A percentile compares a stretch with the other conserved stretches of the same genome.
Conservation (phyloP, 2,797 vertebrate genomes). For the Spondyliosoma cantharus region DNA sequence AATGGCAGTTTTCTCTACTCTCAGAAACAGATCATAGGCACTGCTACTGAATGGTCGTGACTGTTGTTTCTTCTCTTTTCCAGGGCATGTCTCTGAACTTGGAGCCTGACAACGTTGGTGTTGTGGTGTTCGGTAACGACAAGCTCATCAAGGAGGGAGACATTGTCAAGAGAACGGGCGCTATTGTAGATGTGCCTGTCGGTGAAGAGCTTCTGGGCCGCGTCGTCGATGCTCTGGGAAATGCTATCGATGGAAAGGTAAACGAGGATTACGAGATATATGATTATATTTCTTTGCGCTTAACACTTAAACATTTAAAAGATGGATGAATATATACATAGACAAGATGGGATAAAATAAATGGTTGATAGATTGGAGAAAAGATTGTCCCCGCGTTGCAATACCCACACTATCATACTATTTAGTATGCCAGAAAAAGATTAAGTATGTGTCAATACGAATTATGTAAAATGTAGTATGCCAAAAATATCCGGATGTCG, state of each 20-base stretch:
- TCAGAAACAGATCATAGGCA: not conserved
- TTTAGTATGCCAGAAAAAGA: too few species aligned
- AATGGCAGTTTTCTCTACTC: not conserved
- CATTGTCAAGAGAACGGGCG: slow-evolving; percentile 95
- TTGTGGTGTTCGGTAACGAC: slow-evolving; percentile 98
- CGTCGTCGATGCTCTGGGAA: slow-evolving; percentile 95
- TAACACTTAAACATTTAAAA: too few species aligned
- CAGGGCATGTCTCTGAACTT: slow-evolving; percentile 99
- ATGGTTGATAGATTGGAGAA: too few species aligned
- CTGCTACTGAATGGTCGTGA: not conserved
- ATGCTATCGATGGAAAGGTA: slow-evolving; percentile 97
- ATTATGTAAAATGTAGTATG: too few species aligned
- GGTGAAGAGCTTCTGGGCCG: slow-evolving; percentile 93
- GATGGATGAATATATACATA: too few species aligned
- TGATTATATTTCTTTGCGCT: too few species aligned
- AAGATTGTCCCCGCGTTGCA: too few species aligned
- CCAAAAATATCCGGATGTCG: too few species aligned
- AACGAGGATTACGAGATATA: not conserved
- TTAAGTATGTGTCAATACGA: too few species aligned
- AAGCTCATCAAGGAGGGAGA: slow-evolving; percentile 98
- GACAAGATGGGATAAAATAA: too few species aligned
- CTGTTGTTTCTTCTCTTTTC: slow-evolving; percentile 1
- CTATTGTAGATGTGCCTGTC: slow-evolving; percentile 97
- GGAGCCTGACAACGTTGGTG: slow-evolving; percentile 97
- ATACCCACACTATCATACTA: too few species aligned